A percentile compares a stretch with the other conserved stretches of the same genome.
Evolutionary conservation across 1,140 invertebrate species (phyloP).

Genomic region (Arion vulgaris): DNA sequence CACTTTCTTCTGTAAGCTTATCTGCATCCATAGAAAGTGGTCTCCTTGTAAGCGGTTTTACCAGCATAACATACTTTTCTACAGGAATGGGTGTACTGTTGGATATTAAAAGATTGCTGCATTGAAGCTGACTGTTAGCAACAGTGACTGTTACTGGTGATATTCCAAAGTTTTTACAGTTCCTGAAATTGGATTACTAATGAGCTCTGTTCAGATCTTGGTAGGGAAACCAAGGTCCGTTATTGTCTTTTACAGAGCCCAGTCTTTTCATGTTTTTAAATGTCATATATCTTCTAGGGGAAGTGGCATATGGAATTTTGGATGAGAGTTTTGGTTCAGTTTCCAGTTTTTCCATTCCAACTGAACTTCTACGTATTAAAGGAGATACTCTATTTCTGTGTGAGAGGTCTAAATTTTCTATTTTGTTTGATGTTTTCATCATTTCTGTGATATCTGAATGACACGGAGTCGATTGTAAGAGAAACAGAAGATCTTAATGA

Average conservation of each 20-base stretch:
- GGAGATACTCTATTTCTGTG: background rate
- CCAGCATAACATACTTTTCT: background rate
- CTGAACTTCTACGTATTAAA: conserved; percentile 1
- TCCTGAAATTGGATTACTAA: background rate
- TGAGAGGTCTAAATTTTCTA: conserved; percentile 57
- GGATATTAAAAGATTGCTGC: conserved; percentile 4
- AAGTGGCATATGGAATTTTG: conserved; percentile 15
- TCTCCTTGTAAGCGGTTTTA: background rate
- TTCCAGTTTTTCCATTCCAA: conserved; percentile 13
- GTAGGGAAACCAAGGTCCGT: background rate
- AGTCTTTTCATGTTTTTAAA: conserved; percentile 29
- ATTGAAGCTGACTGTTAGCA: background rate
- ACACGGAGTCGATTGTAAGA: conserved; percentile 32
- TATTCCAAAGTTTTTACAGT: background rate
- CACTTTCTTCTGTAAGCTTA: conserved; percentile 48
- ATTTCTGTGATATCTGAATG: conserved; percentile 40
- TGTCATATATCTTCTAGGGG: conserved; percentile 19
- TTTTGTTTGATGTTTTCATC: background rate
- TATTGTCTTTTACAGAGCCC: background rate
- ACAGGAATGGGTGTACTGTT: conserved; percentile 9
- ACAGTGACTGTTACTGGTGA: conserved; percentile 21
- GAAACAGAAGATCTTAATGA: background rate
- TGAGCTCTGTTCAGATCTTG: background rate
- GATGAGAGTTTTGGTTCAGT: background rate
- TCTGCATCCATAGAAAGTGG: conserved; percentile 38